Conservation (phyloP, 2,888 invertebrate species). For the Drosophila diplacantha region DNA sequence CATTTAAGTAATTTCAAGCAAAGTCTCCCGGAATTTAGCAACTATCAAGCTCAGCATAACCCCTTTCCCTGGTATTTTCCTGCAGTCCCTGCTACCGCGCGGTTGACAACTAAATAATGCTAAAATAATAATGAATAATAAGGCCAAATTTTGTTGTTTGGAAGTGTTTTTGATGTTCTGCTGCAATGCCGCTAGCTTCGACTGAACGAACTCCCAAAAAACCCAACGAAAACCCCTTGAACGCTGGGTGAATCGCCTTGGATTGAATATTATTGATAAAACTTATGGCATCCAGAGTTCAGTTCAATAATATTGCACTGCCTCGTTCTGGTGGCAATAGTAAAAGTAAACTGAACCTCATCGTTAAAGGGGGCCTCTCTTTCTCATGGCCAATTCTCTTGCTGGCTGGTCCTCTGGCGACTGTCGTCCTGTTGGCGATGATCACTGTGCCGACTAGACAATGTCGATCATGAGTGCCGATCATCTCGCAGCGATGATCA, state of each 20-base stretch:
- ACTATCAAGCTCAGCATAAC: constrained; percentile 12
- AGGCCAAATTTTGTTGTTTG: constrained; percentile 47
- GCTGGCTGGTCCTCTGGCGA: constrained; percentile 39
- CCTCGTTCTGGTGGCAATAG: constrained; percentile 27
- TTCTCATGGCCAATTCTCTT: constrained; percentile 10
- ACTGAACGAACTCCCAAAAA: constrained; percentile 53
- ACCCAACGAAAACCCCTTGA: constrained; percentile 19
- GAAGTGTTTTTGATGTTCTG: constrained; percentile 24
- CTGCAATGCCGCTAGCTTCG: constrained; percentile 56
- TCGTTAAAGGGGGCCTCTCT: constrained; percentile 4
- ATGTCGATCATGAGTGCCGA: constrained; percentile 43
- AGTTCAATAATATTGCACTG: constrained; percentile 55
- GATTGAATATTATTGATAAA: constrained; percentile 72
- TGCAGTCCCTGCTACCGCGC: constrained; percentile 3
- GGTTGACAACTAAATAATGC: constrained; percentile 45
- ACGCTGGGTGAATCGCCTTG: constrained; percentile 46
- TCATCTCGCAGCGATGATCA: constrained; percentile 33
- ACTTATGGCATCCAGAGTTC: constrained; percentile 54
- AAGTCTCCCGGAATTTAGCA: background rate
- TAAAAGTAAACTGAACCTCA: constrained; percentile 36
- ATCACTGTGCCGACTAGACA: constrained; percentile 44
- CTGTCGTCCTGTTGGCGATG: constrained; percentile 42
- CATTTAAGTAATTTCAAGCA: background rate
- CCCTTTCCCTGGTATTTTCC: constrained; percentile 10
- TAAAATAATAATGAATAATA: constrained; percentile 27